Percentiles rank a stretch among this genome's conserved stretches.
These are phyloP conservation scores for Tragopan temminckii DNA, from an alignment of 2,797 vertebrate species.

Conservation along the genomic window DNA sequence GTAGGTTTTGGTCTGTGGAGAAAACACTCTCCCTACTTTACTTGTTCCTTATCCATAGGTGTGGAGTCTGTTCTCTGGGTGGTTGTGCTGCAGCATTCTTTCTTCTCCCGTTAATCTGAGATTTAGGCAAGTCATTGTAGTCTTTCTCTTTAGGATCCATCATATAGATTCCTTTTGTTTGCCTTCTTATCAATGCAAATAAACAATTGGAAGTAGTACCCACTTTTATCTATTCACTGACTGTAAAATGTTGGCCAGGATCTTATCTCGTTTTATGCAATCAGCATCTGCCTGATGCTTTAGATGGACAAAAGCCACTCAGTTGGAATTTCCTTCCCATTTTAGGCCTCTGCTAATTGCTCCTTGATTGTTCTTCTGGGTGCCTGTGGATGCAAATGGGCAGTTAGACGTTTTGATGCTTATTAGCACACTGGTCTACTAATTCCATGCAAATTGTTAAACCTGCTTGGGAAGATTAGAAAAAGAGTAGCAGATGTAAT, in stretches of 20 bases:
- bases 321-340: neutral
- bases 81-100: neutral
- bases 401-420: constrained; percentile 3
- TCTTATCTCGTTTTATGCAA: neutral
- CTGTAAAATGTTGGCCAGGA: neutral
- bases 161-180: neutral
- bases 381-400: neutral
- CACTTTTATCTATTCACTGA: rapidly evolving
- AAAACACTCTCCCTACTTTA: neutral
- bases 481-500: constrained; percentile 17
- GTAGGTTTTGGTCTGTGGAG: neutral
- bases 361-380: neutral
- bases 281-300: neutral
- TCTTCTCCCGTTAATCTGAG: neutral
- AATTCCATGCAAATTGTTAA: constrained; percentile 36
- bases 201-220: neutral
- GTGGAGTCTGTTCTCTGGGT: constrained; percentile 37
- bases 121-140: neutral
- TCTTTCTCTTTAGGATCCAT: neutral
- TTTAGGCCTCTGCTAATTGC: neutral
- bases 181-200: neutral
- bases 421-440: neutral
- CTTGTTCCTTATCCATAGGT: neutral
- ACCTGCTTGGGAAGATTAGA: neutral
- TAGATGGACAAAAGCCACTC: neutral